phyloP scores from a whole-genome alignment of 2,888 invertebrate species.

The Tenthredo scrophulariae region DNA sequence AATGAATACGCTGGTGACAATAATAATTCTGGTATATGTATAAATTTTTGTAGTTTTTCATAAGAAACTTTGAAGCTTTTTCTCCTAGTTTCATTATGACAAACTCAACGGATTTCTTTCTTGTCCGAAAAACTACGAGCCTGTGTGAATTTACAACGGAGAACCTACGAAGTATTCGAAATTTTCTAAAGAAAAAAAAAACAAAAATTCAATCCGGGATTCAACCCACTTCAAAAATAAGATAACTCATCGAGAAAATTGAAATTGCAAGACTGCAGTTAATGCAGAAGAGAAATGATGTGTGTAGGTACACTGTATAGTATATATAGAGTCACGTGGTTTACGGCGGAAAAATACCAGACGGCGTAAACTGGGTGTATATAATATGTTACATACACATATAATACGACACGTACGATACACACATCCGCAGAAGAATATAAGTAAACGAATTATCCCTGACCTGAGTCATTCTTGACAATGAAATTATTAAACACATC shows the following conservation, averaged over 20 bases:
- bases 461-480: not conserved
- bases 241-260: not conserved
- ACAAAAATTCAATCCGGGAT: no score
- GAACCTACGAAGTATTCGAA: no score
- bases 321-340: not conserved
- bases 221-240: not conserved
- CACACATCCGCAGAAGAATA: not conserved
- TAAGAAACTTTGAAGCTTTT: no score
- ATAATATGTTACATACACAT: not conserved
- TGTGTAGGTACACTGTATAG: no score
- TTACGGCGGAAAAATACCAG: not conserved
- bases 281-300: not conserved
- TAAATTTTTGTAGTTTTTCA: no score
- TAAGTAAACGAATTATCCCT: not conserved
- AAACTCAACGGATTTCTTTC: no score
- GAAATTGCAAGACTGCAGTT: not conserved
- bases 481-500: not conserved
- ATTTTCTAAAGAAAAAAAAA: no score
- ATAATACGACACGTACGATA: not conserved
- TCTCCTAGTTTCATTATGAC: no score
- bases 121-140: no score
- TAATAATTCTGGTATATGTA: not conserved
- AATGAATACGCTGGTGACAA: not conserved
- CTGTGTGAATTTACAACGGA: no score
- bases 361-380: not conserved